These are phyloP conservation scores for Mastacembelus armatus DNA, from an alignment of 2,797 vertebrate genomes.

Conservation along the genomic window DNA sequence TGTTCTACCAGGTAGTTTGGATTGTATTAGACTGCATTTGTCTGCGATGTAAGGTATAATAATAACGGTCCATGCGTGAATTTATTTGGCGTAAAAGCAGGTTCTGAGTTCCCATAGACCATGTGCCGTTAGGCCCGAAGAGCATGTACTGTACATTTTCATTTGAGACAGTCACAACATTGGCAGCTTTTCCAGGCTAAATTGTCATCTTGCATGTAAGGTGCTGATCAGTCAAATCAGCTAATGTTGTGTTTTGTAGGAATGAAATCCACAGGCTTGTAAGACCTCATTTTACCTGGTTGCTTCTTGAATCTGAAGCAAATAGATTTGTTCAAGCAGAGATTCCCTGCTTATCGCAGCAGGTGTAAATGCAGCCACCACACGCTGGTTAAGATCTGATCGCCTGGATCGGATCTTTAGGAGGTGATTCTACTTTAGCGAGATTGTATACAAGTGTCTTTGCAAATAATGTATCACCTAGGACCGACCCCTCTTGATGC, in stretches of 20 bases:
- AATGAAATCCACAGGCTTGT: conserved; percentile 15
- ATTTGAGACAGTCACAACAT: neutral
- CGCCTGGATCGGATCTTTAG: neutral
- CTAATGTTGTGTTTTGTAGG: neutral
- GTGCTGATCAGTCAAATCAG: neutral
- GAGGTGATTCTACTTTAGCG: neutral
- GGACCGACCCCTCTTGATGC: too few relatives aligned
- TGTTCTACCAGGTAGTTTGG: neutral
- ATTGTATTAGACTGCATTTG: neutral
- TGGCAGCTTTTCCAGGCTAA: conserved; percentile 7
- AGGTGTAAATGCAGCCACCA: neutral
- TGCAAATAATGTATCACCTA: too few relatives aligned
- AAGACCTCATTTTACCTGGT: conserved; percentile 1
- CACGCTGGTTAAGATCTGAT: neutral
- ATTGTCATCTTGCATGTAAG: neutral
- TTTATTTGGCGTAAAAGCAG: neutral
- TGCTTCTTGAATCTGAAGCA: conserved; percentile 7
- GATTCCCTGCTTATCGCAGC: neutral
- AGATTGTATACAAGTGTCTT: neutral
- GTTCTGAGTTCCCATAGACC: conserved; percentile 11
- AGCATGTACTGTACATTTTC: neutral
- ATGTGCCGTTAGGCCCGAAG: neutral
- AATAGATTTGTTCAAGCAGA: neutral
- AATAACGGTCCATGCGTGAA: neutral
- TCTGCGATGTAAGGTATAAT: neutral